Conservation (phyloP, 2,113 vertebrate genomes). For the Ageneiosus marmoratus region DNA sequence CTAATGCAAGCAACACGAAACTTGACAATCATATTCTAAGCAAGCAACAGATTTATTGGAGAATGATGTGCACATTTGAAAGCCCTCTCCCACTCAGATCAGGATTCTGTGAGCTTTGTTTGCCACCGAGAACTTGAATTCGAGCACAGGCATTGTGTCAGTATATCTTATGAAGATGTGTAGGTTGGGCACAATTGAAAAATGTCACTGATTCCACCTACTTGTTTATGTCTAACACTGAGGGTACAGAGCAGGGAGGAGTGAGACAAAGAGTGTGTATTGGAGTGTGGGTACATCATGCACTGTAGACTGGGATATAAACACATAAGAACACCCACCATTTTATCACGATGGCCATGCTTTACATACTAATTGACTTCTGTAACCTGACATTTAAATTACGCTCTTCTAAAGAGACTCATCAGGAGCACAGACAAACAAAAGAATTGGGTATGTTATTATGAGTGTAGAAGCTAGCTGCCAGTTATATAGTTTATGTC, state of each 20-base stretch:
- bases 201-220: constrained; percentile 70
- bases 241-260: constrained; percentile 56
- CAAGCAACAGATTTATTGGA: constrained; percentile 55
- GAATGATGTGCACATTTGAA: constrained; percentile 57
- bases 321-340: constrained; percentile 38
- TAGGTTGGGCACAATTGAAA: constrained; percentile 60
- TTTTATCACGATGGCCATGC: constrained; percentile 56
- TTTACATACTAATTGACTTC: constrained; percentile 64
- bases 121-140: constrained; percentile 9
- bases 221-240: constrained; percentile 67
- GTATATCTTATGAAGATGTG: constrained; percentile 46
- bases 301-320: background rate
- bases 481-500: too few species aligned
- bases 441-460: background rate
- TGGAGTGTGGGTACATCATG: background rate
- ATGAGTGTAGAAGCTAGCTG: background rate
- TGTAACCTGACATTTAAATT: constrained; percentile 37
- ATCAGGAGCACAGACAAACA: constrained; percentile 19
- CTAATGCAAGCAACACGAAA: constrained; percentile 31
- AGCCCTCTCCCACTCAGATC: constrained; percentile 55
- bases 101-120: constrained; percentile 41
- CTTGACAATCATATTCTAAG: constrained; percentile 45
- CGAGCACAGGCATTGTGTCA: constrained; percentile 54
- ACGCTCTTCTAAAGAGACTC: background rate
- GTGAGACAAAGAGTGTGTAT: background rate